A percentile compares a stretch with the other conserved stretches of the same genome.
phyloP scores from a whole-genome alignment of 2,113 vertebrate species.

The Paracanthobrama guichenoti region DNA sequence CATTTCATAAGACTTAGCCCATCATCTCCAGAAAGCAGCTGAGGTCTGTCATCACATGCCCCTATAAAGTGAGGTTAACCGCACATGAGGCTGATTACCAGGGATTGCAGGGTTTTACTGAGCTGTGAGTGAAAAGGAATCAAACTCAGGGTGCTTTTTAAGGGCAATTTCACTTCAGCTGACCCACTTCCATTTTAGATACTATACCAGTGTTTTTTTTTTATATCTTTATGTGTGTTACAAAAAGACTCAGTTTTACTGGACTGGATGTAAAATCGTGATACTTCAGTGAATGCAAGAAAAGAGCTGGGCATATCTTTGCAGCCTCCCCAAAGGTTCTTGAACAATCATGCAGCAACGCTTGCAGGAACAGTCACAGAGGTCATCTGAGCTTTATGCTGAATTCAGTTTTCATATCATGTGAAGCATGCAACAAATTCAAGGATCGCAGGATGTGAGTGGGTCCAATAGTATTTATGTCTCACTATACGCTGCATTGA shows the following conservation, averaged over 20 bases:
- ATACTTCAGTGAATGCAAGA: constrained; percentile 50
- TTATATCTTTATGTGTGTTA: constrained; percentile 64
- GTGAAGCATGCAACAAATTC: constrained; percentile 33
- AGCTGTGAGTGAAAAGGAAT: constrained; percentile 63
- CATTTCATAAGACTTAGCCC: constrained; percentile 15
- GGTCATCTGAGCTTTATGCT: constrained; percentile 37
- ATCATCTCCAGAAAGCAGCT: constrained; percentile 39
- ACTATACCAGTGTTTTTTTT: constrained; percentile 48
- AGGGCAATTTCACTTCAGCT: constrained; percentile 63
- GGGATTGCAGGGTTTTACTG: constrained; percentile 53
- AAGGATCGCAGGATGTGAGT: constrained; percentile 23
- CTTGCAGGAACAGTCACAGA: constrained; percentile 13
- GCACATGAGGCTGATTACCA: constrained; percentile 53
- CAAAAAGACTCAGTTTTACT: constrained; percentile 53
- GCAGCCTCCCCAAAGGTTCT: too few species aligned
- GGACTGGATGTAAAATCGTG: constrained; percentile 54
- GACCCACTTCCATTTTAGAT: constrained; percentile 64
- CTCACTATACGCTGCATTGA: neutral
- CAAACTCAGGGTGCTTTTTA: constrained; percentile 62
- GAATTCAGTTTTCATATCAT: constrained; percentile 43
- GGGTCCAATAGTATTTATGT: constrained; percentile 14
- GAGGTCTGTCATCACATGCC: constrained; percentile 57
- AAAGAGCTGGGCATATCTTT: too few species aligned
- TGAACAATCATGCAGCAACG: too few species aligned
- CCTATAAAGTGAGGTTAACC: constrained; percentile 57